phyloP scores from a whole-genome alignment of 2,888 invertebrate genomes.

The Pristionchus arcanus region DNA sequence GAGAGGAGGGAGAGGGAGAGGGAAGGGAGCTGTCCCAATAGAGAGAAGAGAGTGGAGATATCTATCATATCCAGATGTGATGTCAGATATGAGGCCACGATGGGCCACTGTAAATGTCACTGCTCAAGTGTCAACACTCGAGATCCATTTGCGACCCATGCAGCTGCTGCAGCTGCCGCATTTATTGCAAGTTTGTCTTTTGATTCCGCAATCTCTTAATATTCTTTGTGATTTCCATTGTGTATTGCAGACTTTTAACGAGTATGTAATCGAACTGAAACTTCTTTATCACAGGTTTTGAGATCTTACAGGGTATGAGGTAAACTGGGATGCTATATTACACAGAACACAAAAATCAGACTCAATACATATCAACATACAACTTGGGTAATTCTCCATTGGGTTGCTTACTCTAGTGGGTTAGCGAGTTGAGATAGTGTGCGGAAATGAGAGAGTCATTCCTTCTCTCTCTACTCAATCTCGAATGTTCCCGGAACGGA shows the following conservation, averaged over 20 bases:
- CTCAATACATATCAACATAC: background rate
- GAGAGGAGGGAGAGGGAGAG: constrained; percentile 34
- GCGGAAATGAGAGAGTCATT: background rate
- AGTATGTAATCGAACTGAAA: background rate
- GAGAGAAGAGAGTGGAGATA: constrained; percentile 20
- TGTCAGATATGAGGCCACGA: background rate
- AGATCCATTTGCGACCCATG: background rate
- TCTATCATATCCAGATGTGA: constrained; percentile 48
- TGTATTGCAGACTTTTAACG: too few species aligned
- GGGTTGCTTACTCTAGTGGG: background rate
- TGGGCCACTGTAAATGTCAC: constrained; percentile 6
- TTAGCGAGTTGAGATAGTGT: background rate
- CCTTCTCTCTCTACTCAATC: constrained; percentile 7
- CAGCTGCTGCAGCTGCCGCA: background rate
- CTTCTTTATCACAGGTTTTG: constrained; percentile 16
- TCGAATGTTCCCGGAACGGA: constrained; percentile 29
- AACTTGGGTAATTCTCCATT: background rate
- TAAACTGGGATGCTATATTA: background rate
- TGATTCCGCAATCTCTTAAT: too few species aligned
- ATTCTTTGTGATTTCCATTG: too few species aligned
- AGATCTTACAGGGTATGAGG: constrained; percentile 24
- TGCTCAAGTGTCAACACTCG: background rate
- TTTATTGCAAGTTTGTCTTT: background rate
- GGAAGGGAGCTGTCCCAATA: background rate
- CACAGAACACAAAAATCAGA: background rate